These are phyloP conservation scores for Selene dorsalis DNA, from an alignment of 2,797 vertebrate species.

Conservation along the genomic window DNA sequence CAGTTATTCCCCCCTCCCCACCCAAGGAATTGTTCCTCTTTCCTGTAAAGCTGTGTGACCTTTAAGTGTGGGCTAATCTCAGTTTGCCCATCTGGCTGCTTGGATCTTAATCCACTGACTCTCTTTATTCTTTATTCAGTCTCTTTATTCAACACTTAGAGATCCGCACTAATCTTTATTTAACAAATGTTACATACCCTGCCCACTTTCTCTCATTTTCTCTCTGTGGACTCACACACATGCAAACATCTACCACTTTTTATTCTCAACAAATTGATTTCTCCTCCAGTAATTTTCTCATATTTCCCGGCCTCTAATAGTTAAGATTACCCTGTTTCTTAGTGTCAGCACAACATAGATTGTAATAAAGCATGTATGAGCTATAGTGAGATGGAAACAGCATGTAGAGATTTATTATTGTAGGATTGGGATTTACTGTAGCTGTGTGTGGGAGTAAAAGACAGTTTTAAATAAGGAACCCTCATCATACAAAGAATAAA, in stretches of 20 bases:
- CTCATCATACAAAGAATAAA: neutral
- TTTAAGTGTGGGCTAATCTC: conserved; percentile 75
- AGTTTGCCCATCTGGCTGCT: conserved; percentile 62
- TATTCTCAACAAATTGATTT: conserved; percentile 19
- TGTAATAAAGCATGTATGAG: conserved; percentile 20
- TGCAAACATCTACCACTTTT: conserved; percentile 40
- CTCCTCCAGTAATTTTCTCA: conserved; percentile 35
- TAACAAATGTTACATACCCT: conserved; percentile 55
- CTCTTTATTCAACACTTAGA: conserved; percentile 67
- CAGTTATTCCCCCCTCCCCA: conserved; percentile 20
- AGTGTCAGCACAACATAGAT: conserved; percentile 11
- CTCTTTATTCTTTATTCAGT: conserved; percentile 72
- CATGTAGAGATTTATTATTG: conserved; percentile 31
- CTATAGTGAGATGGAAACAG: conserved; percentile 5
- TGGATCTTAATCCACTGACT: conserved; percentile 73
- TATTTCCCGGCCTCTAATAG: conserved; percentile 24
- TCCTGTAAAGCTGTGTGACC: conserved; percentile 66
- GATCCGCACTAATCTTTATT: conserved; percentile 63
- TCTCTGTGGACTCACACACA: conserved; percentile 4
- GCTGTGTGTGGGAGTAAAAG: conserved; percentile 22
- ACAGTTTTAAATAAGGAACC: conserved; percentile 29
- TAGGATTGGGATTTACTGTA: neutral
- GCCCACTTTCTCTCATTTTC: conserved; percentile 21
- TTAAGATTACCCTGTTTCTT: neutral
- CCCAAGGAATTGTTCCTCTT: conserved; percentile 49